Evolutionary conservation across 2,888 invertebrate genomes (phyloP).

Genomic region (Epinotia nisella): DNA sequence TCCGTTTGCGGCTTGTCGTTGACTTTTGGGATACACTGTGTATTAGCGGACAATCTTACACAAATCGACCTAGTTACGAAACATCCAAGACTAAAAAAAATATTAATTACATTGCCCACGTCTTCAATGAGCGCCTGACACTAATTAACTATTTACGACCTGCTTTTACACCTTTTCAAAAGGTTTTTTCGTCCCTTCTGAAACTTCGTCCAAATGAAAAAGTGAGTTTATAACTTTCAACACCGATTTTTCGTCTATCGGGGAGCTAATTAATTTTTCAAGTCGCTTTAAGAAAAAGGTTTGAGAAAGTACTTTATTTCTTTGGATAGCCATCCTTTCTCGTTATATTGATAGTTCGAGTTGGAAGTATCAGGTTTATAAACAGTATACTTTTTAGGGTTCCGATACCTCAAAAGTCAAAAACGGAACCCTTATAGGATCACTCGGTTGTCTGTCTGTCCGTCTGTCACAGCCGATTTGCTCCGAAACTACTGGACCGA

Average conservation of each 20-base stretch:
- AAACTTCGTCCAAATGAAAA: slow-evolving; percentile 44
- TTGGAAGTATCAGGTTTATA: neutral
- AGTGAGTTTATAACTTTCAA: slow-evolving; percentile 39
- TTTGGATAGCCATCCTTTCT: slow-evolving; percentile 3
- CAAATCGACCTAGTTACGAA: too few relatives aligned
- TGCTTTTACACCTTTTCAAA: slow-evolving; percentile 28
- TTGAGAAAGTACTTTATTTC: slow-evolving; percentile 26
- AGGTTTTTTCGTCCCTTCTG: slow-evolving; percentile 13
- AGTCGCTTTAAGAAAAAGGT: slow-evolving; percentile 41
- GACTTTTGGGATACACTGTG: too few relatives aligned
- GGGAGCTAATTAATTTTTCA: slow-evolving; percentile 47
- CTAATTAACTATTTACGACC: slow-evolving; percentile 15
- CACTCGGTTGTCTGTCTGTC: too few relatives aligned
- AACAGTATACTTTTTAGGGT: too few relatives aligned
- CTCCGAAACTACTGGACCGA: too few relatives aligned
- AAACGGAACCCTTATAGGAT: too few relatives aligned
- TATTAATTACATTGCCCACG: too few relatives aligned
- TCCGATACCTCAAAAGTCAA: too few relatives aligned
- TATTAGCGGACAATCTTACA: too few relatives aligned
- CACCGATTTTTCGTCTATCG: slow-evolving; percentile 45
- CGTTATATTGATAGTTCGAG: neutral
- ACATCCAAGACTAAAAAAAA: too few relatives aligned
- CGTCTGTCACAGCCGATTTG: too few relatives aligned
- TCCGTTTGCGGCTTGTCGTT: too few relatives aligned
- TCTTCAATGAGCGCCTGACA: neutral